Evolutionary conservation across 2,113 vertebrate genomes (phyloP).

Genomic region (Danio rerio): GRCz12tu NC_133180.1:19631001-19631500

Average conservation of each 20-base stretch:
- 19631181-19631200: neutral
- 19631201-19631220: conserved; percentile 9
- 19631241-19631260: neutral
- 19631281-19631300: conserved; percentile 6
- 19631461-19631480: neutral
- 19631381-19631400: conserved; percentile 47
- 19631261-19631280: neutral
- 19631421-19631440: conserved; percentile 44
- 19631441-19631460: conserved; percentile 12
- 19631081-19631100: conserved; percentile 16
- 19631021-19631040: neutral
- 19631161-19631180: conserved; percentile 7
- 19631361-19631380: conserved; percentile 25
- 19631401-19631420: conserved; percentile 16
- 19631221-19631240: conserved; percentile 13
- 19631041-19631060: conserved; percentile 24
- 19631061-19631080: conserved; percentile 30
- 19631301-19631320: neutral
- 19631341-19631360: neutral
- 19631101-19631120: conserved; percentile 23
- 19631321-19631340: neutral
- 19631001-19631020: conserved; percentile 1
- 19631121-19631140: conserved; percentile 25
- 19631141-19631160: conserved; percentile 22
- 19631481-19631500: neutral